Evolutionary conservation across 2,113 vertebrate genomes (phyloP).

Genomic region (Pollimyrus isidori): DNA sequence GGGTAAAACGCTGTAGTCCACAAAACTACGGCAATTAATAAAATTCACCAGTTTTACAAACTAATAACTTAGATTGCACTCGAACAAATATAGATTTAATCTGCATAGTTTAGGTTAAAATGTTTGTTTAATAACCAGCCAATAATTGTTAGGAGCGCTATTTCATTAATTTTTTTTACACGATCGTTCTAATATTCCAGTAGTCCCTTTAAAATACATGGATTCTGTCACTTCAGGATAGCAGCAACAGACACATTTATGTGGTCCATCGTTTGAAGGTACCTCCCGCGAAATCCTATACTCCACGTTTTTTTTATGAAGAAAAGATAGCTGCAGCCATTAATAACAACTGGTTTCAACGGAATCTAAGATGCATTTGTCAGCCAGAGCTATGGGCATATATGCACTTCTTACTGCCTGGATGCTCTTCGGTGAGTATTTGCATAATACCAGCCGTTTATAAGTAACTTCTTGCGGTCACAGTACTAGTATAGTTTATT

Average conservation of each 20-base stretch:
- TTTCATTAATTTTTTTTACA: background rate
- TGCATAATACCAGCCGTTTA: background rate
- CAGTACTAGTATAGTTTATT: background rate
- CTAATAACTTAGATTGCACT: background rate
- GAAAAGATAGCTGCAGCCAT: background rate
- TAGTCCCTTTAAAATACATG: background rate
- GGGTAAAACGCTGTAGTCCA: background rate
- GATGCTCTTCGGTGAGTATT: background rate
- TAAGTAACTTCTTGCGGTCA: background rate
- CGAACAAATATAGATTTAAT: background rate
- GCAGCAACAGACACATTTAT: background rate
- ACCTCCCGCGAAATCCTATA: background rate
- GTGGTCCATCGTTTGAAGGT: background rate
- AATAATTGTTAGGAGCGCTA: background rate
- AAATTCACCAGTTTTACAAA: background rate
- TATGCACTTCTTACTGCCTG: background rate
- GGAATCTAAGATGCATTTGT: background rate
- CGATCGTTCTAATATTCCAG: background rate
- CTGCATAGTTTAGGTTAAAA: background rate
- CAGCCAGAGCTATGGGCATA: background rate
- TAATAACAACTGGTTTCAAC: background rate
- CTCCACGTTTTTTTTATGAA: background rate
- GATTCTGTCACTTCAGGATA: background rate
- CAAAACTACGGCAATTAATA: background rate
- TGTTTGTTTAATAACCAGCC: background rate